Evolutionary conservation across 2,888 invertebrate species (phyloP).

Genomic region (Alloplasta piceator): DNA sequence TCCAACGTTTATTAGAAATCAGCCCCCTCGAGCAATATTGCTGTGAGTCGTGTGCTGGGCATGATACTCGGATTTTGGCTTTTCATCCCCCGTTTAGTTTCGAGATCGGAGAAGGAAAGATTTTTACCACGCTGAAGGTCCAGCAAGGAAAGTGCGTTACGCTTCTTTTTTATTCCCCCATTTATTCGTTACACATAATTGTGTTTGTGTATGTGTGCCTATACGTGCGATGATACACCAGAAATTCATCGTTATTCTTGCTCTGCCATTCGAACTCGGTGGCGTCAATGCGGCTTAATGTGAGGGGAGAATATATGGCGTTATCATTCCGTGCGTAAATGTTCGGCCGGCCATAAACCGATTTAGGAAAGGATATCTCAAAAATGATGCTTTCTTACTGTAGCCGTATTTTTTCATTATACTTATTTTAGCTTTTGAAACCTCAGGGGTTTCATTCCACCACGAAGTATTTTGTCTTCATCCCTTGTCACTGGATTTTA

Average conservation of each 20-base stretch:
- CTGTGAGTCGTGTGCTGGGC: background rate
- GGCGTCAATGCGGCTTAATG: slow-evolving; percentile 29
- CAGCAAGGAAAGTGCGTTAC: slow-evolving; percentile 34
- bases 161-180: slow-evolving; percentile 39
- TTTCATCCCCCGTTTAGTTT: slow-evolving; percentile 46
- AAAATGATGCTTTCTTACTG: background rate
- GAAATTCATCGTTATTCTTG: slow-evolving; percentile 57
- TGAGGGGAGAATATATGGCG: slow-evolving; percentile 40
- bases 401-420: background rate
- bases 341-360: slow-evolving; percentile 17
- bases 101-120: slow-evolving; percentile 31
- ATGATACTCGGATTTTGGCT: slow-evolving; percentile 41
- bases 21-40: slow-evolving; percentile 14
- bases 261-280: slow-evolving; percentile 6
- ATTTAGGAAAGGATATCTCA: background rate
- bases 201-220: slow-evolving; percentile 12
- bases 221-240: slow-evolving; percentile 63
- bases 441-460: too few species aligned
- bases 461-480: too few species aligned
- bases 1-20: slow-evolving; percentile 50
- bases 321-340: slow-evolving; percentile 13
- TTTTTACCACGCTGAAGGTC: slow-evolving; percentile 30
- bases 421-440: background rate
- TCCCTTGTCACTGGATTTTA: too few species aligned
- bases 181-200: slow-evolving; percentile 50